Evolutionary conservation across 1,140 invertebrate species (phyloP), one percentile per base, ranked within the genome.

Genomic region (Rhyzopertha dominica): DNA sequence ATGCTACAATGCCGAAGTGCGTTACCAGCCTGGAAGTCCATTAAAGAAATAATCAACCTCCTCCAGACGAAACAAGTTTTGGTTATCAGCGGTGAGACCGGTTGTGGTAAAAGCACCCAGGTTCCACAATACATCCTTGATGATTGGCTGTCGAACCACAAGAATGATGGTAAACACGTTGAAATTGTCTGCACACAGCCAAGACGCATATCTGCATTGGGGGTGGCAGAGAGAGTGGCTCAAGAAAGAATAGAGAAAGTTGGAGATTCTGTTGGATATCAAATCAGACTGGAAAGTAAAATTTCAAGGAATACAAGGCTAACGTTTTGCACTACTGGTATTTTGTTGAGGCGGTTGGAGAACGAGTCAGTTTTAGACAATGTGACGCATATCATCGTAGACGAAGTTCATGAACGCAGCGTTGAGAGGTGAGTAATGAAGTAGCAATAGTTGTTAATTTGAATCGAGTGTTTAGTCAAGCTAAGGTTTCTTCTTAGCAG

Each of bases 161-260:
- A 67, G 12, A 52, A 62, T 14, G 58, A 60, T 18, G 65, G 66
- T 9, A 62, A 66, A 9, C 75, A 85, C 52, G 78, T 85, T 24
- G 84, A 87, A 61, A 89, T 97, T 47, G 75, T 96, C 29, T 94
- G 90, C 54, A 96, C 93, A 0, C 92, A 98, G 64, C 94, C 95
- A 0, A 74, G 93, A 38, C 75, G 92, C 50, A 84, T 98, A 56
- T 91, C 93, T 17, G 92, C 94, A 12, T 85, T 95, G 49, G 87
- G 89, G 32, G 85, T 97, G 1, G 89, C 94, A 1, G 87, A 94
- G 58, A 75, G 92, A 53, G 90, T 98, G 0, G 84, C 90, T 2
- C 71, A 82, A n/a, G 93, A 97, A 70, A 74, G 90, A 47, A 62
- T 81, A 23, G 90, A 91, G 75, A 76, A 78, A 63, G 71, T 93